Evolutionary conservation across 2,888 invertebrate species (phyloP), one percentile per base, ranked within the genome.

Genomic region (Watsonalla cultraria): DNA sequence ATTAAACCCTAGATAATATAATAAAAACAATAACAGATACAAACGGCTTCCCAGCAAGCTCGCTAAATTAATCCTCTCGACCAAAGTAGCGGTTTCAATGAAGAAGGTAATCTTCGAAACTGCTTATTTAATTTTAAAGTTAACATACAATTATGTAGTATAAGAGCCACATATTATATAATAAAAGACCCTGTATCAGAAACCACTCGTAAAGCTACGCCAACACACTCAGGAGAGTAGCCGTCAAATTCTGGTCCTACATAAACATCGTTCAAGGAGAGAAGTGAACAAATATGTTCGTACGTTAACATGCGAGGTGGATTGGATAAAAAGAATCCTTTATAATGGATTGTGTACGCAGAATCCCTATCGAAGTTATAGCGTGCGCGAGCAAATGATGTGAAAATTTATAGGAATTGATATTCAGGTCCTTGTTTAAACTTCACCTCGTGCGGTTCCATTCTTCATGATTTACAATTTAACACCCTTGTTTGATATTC

Each of bases 401-500:
- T 62, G 61, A 60, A 61, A 66, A 68, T 68, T 65, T 70, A 66
- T 62, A 56, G 61, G 52, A 51, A 42, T 42, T 42, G 8, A 42
- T 42, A 49, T 35, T 14, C 45, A 52, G 55, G 55, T 54, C 61
- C 54, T 51, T 54, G 64, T 54, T 54, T 57, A 61, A 62, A 13
- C 13, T n/a, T 46, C 60, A 50, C 56, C 57, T 58, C 51, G 24
- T 48, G 48, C 59, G 57, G 61, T 65, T 61, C 58, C 60, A 56
- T 64, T 72, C 72, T 76, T 74, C 66, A 71, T 75, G 78, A 77
- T 78, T 77, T 74, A 72, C 76, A 66, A 24, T 24, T 24, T 24
- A 24, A 70, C 67, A 70, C 65, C 69, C 70, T 74, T 77, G 76
- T 80, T 78, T 74, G 75, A 70, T 70, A 73, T 72, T 69, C 70